Percentiles rank a stretch among this genome's conserved stretches.
phyloP scores from a whole-genome alignment of 2,797 vertebrate genomes.

The Rhincodon typus region DNA sequence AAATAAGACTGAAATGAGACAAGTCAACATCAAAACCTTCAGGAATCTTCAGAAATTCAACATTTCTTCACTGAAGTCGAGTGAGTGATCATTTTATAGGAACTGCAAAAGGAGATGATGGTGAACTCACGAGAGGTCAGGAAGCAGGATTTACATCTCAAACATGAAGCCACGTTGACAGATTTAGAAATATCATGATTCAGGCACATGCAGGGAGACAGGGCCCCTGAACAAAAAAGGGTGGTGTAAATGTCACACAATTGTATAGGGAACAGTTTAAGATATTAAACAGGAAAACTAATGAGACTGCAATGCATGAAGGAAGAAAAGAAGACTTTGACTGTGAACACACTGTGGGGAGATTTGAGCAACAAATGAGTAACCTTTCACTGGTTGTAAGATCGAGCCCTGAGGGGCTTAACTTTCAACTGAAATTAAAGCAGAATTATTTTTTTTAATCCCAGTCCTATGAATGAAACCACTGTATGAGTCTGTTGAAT shows the following conservation, averaged over 20 bases:
- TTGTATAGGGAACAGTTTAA: background rate
- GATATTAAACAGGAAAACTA: background rate
- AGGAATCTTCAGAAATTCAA: background rate
- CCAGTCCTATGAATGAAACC: background rate
- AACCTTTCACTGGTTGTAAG: background rate
- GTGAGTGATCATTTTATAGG: background rate
- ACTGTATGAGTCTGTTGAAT: background rate
- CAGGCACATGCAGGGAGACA: background rate
- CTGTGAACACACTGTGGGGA: background rate
- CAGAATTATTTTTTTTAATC: background rate
- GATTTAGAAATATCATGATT: background rate
- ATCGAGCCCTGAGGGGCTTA: background rate
- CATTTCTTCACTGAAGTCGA: background rate
- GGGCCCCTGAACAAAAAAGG: background rate
- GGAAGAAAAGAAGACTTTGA: background rate
- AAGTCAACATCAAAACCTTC: background rate
- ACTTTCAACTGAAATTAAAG: background rate
- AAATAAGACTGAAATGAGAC: background rate
- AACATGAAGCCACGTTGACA: background rate
- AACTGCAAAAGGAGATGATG: background rate
- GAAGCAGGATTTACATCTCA: background rate
- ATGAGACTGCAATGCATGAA: background rate
- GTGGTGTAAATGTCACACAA: background rate
- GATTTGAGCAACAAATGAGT: background rate
- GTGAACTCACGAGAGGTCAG: background rate